Evolutionary conservation across 2,888 invertebrate species (phyloP), one percentile per base, ranked within the genome.

Genomic region (Acrobasis consociella): DNA sequence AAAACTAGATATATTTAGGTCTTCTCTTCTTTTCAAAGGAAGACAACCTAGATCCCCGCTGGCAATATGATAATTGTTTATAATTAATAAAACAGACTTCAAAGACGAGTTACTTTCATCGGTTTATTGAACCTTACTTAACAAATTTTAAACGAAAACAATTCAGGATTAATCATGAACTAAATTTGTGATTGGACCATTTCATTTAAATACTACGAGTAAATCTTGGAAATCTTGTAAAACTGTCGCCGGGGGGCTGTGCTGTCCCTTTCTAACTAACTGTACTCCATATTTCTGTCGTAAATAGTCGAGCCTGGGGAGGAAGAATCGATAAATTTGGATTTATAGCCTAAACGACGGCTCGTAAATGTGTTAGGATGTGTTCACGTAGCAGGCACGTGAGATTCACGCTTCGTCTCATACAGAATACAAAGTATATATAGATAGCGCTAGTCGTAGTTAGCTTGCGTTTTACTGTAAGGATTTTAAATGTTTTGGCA

Each of bases 331-430:
- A 58, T 62, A 58, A 51, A 42, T 62, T 58, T 22, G 50, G 39
- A 62, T 62, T 62, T 62, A 56, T 62, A 22, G 16, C 50, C 49
- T 39, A 39, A 56, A 13, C 49, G 50, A 9, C 49, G 38, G 49
- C 53, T 60, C 50, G 50, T 60, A 50, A 50, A 50, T 50, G 49
- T 37, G 53, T 55, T 9, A 10, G 15, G 15, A 16, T 39, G 15
- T 5, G 15, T 39, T 55, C 55, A 16, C 16, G 38, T 52, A 52
- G 52, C 9, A 11, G 42, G 42, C 11, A 42, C 42, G 42, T 42
- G 42, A 42, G 42, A 42, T 42, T 42, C 42, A 11, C 42, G 13
- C 42, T 42, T 42, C 1, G 11, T 42, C 13, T 9, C 42, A 46
- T 13, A 11, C 46, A 46, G 46, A 31, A 31, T 31, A 31, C 31